Percentiles rank a stretch among this genome's conserved stretches.
phyloP scores from a whole-genome alignment of 1,140 invertebrate species.

The Scylla paramamosain region DNA sequence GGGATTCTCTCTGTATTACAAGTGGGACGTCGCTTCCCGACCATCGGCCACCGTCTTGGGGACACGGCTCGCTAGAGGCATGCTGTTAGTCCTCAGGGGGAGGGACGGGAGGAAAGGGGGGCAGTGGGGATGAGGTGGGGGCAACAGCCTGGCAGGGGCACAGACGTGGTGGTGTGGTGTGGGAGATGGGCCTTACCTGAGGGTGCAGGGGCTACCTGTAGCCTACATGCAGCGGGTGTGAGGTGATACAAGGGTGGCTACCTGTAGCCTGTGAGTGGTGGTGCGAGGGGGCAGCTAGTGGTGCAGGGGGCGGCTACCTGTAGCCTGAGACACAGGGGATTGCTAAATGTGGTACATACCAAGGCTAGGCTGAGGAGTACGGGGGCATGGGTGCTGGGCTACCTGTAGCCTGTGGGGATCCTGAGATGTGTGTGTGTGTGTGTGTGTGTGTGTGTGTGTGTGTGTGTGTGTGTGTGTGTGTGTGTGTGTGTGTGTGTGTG shows the following conservation, averaged over 20 bases:
- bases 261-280: conserved; percentile 31
- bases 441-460: not conserved
- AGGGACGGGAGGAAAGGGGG: not conserved
- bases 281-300: not conserved
- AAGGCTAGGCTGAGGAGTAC: not conserved
- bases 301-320: conserved; percentile 38
- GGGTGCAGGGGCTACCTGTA: conserved; percentile 49
- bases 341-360: not conserved
- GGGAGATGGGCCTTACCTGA: not conserved
- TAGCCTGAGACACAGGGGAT: not conserved
- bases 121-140: not conserved
- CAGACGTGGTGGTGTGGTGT: not conserved
- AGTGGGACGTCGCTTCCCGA: not conserved
- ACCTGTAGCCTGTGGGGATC: conserved; percentile 45
- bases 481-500: not conserved
- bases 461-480: not conserved
- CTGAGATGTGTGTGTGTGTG: not conserved
- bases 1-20: no score
- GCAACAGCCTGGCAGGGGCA: not conserved
- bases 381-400: not conserved
- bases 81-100: not conserved
- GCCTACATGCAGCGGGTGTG: not conserved
- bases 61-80: not conserved
- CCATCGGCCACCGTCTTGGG: not conserved
- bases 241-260: conserved; percentile 32